Evolutionary conservation across 2,113 vertebrate genomes (phyloP).

Genomic region (Cynoglossus semilaevis): DNA sequence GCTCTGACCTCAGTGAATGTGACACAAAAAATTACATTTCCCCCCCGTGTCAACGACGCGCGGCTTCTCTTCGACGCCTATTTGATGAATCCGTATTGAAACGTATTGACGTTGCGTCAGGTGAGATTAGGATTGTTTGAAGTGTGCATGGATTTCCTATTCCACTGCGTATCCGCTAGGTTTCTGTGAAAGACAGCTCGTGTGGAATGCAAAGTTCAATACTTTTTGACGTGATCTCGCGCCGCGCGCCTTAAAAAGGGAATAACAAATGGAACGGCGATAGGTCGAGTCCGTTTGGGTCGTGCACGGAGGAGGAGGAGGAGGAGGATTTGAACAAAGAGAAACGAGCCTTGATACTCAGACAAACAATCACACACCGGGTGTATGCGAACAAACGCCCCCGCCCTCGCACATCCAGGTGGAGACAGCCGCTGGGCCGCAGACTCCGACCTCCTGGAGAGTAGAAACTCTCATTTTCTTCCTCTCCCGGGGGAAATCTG

Average conservation of each 20-base stretch:
- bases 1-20: constrained; percentile 51
- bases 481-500: constrained; percentile 76
- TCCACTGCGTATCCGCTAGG: constrained; percentile 50
- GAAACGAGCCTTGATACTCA: neutral
- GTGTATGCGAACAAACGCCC: constrained; percentile 17
- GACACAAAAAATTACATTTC: constrained; percentile 14
- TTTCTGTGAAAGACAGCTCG: constrained; percentile 53
- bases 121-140: constrained; percentile 73
- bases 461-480: constrained; percentile 73
- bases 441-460: constrained; percentile 62
- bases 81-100: constrained; percentile 69
- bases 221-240: constrained; percentile 54
- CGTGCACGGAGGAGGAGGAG: no score
- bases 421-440: constrained; percentile 59
- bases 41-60: constrained; percentile 38
- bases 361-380: neutral
- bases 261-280: constrained; percentile 45
- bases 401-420: constrained; percentile 40
- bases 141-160: constrained; percentile 71
- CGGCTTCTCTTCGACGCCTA: constrained; percentile 32
- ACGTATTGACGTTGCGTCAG: constrained; percentile 58
- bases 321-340: no score
- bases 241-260: constrained; percentile 59
- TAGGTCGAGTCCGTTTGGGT: no score
- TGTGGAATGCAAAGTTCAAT: constrained; percentile 63